These are phyloP conservation scores for Clarias gariepinus DNA, from an alignment of 2,113 vertebrate species.

Conservation along the genomic window DNA sequence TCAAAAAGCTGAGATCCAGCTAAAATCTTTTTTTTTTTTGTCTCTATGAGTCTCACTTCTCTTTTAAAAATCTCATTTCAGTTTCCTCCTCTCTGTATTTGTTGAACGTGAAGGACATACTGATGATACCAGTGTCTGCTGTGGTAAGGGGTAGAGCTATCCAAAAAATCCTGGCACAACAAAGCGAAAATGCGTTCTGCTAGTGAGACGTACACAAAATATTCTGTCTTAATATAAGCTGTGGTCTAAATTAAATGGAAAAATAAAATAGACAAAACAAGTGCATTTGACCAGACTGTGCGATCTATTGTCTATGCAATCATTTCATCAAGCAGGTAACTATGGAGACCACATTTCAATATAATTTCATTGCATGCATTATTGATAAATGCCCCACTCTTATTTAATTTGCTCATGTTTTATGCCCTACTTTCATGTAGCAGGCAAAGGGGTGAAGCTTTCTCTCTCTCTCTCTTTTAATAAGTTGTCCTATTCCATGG, in stretches of 20 bases:
- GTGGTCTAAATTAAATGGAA: neutral
- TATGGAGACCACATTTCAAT: neutral
- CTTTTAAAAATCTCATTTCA: neutral
- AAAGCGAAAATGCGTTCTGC: neutral
- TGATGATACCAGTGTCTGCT: neutral
- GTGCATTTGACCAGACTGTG: neutral
- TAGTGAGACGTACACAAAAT: neutral
- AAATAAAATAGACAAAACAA: neutral
- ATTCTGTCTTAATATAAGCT: neutral
- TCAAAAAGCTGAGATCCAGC: neutral
- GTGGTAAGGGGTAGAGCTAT: neutral
- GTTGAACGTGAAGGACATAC: neutral
- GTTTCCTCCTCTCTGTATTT: neutral
- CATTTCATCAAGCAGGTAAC: neutral
- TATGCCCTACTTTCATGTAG: neutral
- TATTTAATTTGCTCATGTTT: constrained; percentile 2
- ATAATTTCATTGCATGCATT: constrained; percentile 2
- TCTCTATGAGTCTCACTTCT: neutral
- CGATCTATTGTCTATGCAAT: neutral
- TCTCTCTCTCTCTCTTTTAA: neutral
- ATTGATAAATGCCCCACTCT: neutral
- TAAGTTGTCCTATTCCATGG: neutral
- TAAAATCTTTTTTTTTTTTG: neutral
- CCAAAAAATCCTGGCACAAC: neutral
- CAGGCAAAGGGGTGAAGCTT: neutral